phyloP scores from a whole-genome alignment of 1,140 invertebrate species.

The Hycleus cichorii region DNA sequence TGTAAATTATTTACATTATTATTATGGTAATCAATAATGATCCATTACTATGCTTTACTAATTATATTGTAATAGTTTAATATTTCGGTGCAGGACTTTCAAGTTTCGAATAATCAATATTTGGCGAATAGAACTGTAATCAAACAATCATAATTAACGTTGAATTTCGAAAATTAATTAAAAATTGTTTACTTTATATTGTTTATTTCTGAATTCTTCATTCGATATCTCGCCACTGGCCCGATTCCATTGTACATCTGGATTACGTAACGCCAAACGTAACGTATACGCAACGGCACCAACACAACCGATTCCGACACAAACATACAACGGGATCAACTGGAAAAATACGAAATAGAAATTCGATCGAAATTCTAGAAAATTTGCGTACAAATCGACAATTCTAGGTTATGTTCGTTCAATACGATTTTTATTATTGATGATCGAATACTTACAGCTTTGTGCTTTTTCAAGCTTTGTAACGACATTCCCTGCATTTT shows the following conservation, averaged over 20 bases:
- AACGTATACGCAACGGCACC: conserved; percentile 55
- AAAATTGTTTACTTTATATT: conserved; percentile 63
- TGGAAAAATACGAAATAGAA: conserved; percentile 39
- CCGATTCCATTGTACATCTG: conserved; percentile 72
- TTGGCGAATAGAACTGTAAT: conserved; percentile 60
- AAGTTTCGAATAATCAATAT: conserved; percentile 53
- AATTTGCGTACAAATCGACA: too few species aligned
- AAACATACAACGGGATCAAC: conserved; percentile 74
- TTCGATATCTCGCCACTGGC: conserved; percentile 68
- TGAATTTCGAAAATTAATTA: neutral
- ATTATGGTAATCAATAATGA: too few species aligned
- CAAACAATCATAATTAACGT: conserved; percentile 1
- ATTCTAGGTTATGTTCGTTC: neutral
- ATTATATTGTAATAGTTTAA: conserved; percentile 25
- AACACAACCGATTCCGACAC: conserved; percentile 53
- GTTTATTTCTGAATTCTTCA: conserved; percentile 68
- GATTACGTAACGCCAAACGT: conserved; percentile 62
- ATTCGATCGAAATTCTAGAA: neutral
- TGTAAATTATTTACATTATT: too few species aligned
- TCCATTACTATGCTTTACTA: neutral
- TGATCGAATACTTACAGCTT: conserved; percentile 46
- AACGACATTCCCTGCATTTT: conserved; percentile 49
- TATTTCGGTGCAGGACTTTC: conserved; percentile 58
- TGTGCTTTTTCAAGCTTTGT: conserved; percentile 52
- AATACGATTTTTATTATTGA: neutral